Conservation (phyloP, 2,888 invertebrate species). For the Coremacera marginata region DNA sequence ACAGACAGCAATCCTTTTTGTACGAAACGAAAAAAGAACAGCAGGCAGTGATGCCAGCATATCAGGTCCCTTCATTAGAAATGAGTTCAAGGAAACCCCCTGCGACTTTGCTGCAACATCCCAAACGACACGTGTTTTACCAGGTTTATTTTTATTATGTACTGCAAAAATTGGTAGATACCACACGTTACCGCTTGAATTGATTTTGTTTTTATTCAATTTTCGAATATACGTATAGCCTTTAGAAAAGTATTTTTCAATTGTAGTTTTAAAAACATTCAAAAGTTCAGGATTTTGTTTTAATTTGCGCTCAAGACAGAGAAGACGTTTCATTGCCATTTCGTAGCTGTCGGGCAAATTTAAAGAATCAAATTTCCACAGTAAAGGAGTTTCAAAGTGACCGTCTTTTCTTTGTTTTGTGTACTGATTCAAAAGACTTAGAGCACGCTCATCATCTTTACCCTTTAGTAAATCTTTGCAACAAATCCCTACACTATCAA, state of each 20-base stretch:
- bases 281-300: background rate
- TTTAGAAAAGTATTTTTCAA: conserved; percentile 5
- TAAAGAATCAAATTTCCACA: conserved; percentile 18
- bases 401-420: conserved; percentile 12
- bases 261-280: conserved; percentile 3
- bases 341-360: conserved; percentile 18
- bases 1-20: conserved; percentile 44
- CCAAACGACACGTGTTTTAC: conserved; percentile 37
- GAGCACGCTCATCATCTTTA: background rate
- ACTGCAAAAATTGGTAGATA: conserved; percentile 27
- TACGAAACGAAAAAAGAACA: conserved; percentile 34
- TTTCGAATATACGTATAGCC: conserved; percentile 30
- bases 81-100: conserved; percentile 35
- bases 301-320: conserved; percentile 10
- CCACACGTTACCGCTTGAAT: conserved; percentile 2
- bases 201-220: background rate
- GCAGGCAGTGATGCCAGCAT: conserved; percentile 30
- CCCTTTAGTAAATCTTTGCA: background rate
- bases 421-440: background rate
- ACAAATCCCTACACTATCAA: background rate
- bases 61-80: conserved; percentile 37
- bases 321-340: conserved; percentile 20
- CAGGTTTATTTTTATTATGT: conserved; percentile 32
- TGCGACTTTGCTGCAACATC: conserved; percentile 37
- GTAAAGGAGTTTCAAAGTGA: conserved; percentile 8